phyloP scores from a whole-genome alignment of 1,140 invertebrate genomes.

The Drosophila ambigua region DNA sequence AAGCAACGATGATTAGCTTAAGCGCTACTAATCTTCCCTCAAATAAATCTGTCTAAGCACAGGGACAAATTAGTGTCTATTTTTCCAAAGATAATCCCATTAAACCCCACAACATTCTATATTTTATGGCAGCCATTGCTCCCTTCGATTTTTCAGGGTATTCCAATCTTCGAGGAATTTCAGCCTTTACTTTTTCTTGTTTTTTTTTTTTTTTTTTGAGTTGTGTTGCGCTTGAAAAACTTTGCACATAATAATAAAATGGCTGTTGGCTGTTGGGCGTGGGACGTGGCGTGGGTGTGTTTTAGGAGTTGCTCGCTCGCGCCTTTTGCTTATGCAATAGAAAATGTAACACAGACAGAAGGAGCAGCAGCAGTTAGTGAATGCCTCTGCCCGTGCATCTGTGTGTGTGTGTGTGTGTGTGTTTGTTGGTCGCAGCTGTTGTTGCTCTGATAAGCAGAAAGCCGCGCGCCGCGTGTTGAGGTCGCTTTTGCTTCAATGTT shows the following conservation, averaged over 20 bases:
- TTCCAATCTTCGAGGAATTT: too few relatives aligned
- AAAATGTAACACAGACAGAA: constrained; percentile 50
- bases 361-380: constrained; percentile 1
- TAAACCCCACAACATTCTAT: too few relatives aligned
- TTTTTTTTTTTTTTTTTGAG: constrained; percentile 28
- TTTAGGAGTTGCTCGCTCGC: constrained; percentile 56
- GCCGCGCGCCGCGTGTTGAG: constrained; percentile 47
- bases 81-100: too few relatives aligned
- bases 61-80: too few relatives aligned
- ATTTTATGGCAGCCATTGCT: too few relatives aligned
- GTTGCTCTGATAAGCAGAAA: constrained; percentile 63
- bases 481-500: constrained; percentile 41
- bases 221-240: constrained; percentile 58
- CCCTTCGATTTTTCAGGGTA: too few relatives aligned
- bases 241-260: constrained; percentile 82
- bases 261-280: constrained; percentile 56
- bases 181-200: constrained; percentile 16
- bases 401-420: constrained; percentile 22
- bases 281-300: too few relatives aligned
- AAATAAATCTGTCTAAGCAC: too few relatives aligned
- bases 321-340: constrained; percentile 71
- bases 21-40: too few relatives aligned
- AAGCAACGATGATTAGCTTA: too few relatives aligned
- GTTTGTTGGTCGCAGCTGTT: constrained; percentile 59
- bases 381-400: not conserved